Percentiles rank a stretch among this genome's conserved stretches.
These are phyloP conservation scores for Cathartes aura DNA, from an alignment of 2,113 vertebrate species.

Conservation along the genomic window DNA sequence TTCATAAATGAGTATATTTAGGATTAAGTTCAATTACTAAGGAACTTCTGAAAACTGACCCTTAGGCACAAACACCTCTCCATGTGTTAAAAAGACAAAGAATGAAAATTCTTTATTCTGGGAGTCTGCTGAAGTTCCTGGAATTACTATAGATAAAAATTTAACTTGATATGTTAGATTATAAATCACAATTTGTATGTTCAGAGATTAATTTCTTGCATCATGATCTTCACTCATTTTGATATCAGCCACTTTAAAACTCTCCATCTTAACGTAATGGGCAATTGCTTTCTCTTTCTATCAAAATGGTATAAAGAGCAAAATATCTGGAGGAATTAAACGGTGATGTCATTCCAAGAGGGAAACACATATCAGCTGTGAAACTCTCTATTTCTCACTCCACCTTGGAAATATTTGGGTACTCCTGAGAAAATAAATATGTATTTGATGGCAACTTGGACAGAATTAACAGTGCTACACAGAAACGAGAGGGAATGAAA, in stretches of 20 bases:
- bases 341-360: slow-evolving; percentile 76
- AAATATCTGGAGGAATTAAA: slow-evolving; percentile 76
- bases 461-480: slow-evolving; percentile 26
- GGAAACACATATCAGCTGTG: slow-evolving; percentile 70
- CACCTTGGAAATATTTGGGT: slow-evolving; percentile 75
- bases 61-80: neutral
- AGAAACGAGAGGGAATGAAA: slow-evolving; percentile 43
- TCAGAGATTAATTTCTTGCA: neutral
- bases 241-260: neutral
- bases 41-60: neutral
- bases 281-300: neutral
- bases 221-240: neutral
- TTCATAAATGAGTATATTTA: neutral
- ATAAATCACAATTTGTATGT: neutral
- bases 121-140: neutral
- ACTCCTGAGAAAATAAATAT: slow-evolving; percentile 75
- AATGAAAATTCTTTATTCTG: neutral
- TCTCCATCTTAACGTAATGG: neutral
- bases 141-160: neutral
- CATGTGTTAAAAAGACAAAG: neutral
- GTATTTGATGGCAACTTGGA: slow-evolving; percentile 67
- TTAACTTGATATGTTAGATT: neutral
- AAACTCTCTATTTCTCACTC: slow-evolving; percentile 67
- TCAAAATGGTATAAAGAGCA: slow-evolving; percentile 42
- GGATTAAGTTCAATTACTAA: neutral